Percentiles rank a stretch among this genome's conserved stretches.
phyloP scores from a whole-genome alignment of 2,113 vertebrate species.

The Alosa alosa region DNA sequence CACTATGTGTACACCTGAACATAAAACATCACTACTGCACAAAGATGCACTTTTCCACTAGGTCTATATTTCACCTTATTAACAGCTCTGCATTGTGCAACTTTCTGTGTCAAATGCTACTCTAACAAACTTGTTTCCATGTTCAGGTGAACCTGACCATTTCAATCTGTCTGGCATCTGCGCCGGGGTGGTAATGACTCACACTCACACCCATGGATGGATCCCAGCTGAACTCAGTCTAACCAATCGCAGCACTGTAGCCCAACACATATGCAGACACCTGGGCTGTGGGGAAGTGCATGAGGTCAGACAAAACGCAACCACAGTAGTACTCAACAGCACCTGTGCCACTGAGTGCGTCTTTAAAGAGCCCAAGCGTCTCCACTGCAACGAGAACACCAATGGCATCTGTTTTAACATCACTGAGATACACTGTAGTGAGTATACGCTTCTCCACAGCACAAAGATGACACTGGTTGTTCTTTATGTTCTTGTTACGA shows the following conservation, averaged over 20 bases:
- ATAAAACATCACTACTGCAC: background rate
- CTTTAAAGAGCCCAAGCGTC: slow-evolving; percentile 23
- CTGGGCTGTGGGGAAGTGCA: slow-evolving; percentile 37
- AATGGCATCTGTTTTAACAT: slow-evolving; percentile 15
- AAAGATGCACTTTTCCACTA: background rate
- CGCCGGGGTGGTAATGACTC: slow-evolving; percentile 30
- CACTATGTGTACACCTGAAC: background rate
- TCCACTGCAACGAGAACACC: slow-evolving; percentile 41
- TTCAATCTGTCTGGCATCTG: slow-evolving; percentile 33
- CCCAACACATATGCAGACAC: slow-evolving; percentile 28
- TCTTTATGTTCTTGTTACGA: background rate
- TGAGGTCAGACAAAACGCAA: background rate
- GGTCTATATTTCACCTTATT: background rate
- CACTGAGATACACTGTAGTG: slow-evolving; percentile 44
- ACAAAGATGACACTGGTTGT: background rate
- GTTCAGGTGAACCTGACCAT: slow-evolving; percentile 21
- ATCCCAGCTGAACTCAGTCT: slow-evolving; percentile 17
- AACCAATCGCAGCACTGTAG: background rate
- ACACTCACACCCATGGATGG: slow-evolving; percentile 19
- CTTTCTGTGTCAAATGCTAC: background rate
- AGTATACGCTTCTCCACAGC: slow-evolving; percentile 22
- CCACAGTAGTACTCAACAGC: background rate
- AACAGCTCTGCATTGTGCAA: background rate
- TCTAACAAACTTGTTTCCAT: slow-evolving; percentile 10
- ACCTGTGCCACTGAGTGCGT: slow-evolving; percentile 44